phyloP scores from a whole-genome alignment of 2,888 invertebrate genomes.

The Lissocephala sabroskyi region DNA sequence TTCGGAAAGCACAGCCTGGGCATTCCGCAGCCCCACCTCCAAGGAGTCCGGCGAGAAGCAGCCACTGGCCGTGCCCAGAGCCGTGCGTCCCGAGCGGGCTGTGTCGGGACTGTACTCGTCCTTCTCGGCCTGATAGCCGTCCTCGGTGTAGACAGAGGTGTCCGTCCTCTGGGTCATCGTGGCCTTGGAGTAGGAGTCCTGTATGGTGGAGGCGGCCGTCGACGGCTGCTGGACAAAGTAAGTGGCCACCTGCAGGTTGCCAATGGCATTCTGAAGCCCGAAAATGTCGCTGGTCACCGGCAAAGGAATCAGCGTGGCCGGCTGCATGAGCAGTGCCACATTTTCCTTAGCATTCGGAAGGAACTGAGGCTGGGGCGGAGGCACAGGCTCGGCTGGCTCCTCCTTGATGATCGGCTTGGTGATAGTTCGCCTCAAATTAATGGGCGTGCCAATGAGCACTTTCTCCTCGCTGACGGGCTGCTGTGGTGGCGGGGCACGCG shows the following conservation, averaged over 20 bases:
- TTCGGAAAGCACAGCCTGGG: constrained; percentile 12
- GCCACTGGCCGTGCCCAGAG: constrained; percentile 28
- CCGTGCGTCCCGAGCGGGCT: constrained; percentile 28
- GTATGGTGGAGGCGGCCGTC: constrained; percentile 33
- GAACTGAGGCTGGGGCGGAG: constrained; percentile 6
- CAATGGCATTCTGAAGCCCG: constrained; percentile 69
- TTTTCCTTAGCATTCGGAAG: constrained; percentile 45
- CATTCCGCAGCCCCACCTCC: constrained; percentile 31
- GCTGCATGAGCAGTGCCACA: constrained; percentile 67
- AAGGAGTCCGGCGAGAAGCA: constrained; percentile 53
- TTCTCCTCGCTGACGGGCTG: constrained; percentile 57
- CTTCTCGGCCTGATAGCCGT: constrained; percentile 53
- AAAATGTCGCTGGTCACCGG: constrained; percentile 71
- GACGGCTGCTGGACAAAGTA: constrained; percentile 69
- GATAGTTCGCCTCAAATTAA: constrained; percentile 63
- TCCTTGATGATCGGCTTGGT: constrained; percentile 54
- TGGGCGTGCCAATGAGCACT: constrained; percentile 71
- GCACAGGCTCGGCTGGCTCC: constrained; percentile 10
- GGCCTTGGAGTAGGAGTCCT: constrained; percentile 48
- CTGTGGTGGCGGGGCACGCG: constrained; percentile 28
- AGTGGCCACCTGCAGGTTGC: constrained; percentile 71
- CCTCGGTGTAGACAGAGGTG: constrained; percentile 59
- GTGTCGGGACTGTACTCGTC: constrained; percentile 30
- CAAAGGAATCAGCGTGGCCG: constrained; percentile 70
- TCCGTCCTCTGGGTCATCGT: constrained; percentile 66